Evolutionary conservation across 2,888 invertebrate genomes (phyloP), one percentile per base, ranked within the genome.

Genomic region (Neocrepidodera transversa): DNA sequence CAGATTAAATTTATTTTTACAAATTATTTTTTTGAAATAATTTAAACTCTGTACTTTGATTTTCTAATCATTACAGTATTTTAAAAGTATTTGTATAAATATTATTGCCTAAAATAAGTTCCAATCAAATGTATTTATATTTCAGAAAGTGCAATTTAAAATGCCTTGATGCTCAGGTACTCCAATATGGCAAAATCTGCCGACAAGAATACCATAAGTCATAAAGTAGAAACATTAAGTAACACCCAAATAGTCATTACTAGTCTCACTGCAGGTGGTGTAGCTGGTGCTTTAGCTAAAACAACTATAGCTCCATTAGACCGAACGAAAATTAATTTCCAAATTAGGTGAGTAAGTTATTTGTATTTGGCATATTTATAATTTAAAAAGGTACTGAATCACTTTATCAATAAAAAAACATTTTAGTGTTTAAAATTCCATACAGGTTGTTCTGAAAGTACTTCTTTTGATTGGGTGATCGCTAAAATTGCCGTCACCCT

Each of bases 281-380:
- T 89, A 14, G 98, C 99, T 20, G 99, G 99, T 14, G 96, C 95
- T 2, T 70, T 93, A 60, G 98, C 98, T 18, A 99, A 99, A 83
- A 95, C 98, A 0, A 87, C 88, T 43, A 98, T 99, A 69, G 99
- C 99, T 1, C 99, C 99, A 0, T 82, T 99, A 52, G 99, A 99
- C 82, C 85, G 99, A 62, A 93, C 97, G 64, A 99, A 99, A 85
- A 99, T 99, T 69, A 96, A 95, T 82, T 99, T 99, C 79, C 98
- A 99, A 86, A 90, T 89, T 73, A 87, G 88, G 84, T 88, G 78
- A 64, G 66, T 65, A 11, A n/a, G n/a, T n/a, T n/a, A n/a, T n/a
- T n/a, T n/a, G n/a, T n/a, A n/a, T n/a, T n/a, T n/a, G 13, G 10
- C 7, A 2, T 45, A 26, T 16, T 32, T 13, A 14, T 13, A 14